Conservation (phyloP, 2,888 invertebrate species). For the Pterostichus niger region DNA sequence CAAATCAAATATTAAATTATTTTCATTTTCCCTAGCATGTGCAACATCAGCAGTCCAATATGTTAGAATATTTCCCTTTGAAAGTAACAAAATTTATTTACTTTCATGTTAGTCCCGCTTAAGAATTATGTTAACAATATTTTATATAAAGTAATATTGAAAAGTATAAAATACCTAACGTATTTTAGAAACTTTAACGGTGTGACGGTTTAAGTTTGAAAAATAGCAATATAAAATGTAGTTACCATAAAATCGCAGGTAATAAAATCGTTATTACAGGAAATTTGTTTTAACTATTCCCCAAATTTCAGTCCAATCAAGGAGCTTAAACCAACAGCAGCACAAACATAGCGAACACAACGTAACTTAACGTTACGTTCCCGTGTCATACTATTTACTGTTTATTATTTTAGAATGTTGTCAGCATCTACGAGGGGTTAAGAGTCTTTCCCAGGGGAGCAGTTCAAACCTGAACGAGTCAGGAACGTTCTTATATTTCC, state of each 20-base stretch:
- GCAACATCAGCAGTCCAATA: too few species aligned
- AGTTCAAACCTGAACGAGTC: constrained; percentile 56
- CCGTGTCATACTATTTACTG: constrained; percentile 59
- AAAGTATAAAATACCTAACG: not conserved
- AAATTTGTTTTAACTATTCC: constrained; percentile 40
- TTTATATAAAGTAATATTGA: too few species aligned
- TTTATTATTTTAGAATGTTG: constrained; percentile 65
- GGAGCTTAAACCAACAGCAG: constrained; percentile 27
- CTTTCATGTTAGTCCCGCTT: too few species aligned
- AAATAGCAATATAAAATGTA: constrained; percentile 17
- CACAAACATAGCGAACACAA: constrained; percentile 42
- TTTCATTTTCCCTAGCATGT: too few species aligned
- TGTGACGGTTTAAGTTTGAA: constrained; percentile 10
- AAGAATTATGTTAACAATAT: too few species aligned
- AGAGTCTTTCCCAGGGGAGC: constrained; percentile 56
- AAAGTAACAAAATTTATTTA: too few species aligned
- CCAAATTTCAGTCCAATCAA: constrained; percentile 50
- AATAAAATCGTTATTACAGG: constrained; percentile 39
- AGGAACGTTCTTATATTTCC: constrained; percentile 56
- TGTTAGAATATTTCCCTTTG: too few species aligned
- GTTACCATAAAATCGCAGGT: constrained; percentile 23
- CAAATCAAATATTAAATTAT: too few species aligned
- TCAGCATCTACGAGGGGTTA: constrained; percentile 59
- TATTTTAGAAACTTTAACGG: not conserved
- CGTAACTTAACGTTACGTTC: constrained; percentile 52